These are phyloP conservation scores for Petrosia ficiformis DNA, from an alignment of 37 sponge, comb jelly and placozoan species.

Conservation along the genomic window DNA sequence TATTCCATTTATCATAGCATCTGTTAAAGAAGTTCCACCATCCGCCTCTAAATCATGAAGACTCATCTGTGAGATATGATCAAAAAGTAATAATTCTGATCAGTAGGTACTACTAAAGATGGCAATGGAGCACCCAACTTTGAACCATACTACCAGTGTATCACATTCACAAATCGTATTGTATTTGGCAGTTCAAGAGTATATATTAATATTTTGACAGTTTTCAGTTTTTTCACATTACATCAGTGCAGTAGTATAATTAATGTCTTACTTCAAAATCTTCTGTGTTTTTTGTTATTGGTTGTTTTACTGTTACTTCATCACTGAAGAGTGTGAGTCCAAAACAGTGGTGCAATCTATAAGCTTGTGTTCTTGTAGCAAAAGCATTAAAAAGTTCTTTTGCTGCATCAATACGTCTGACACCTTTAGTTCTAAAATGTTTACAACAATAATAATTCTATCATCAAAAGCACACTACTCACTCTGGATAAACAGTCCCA, in stretches of 20 bases:
- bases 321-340: constrained; percentile 5
- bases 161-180: too few species aligned
- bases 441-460: not conserved
- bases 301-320: not conserved
- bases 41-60: not conserved
- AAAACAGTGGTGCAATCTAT: constrained; percentile 1
- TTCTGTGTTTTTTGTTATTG: constrained; percentile 7
- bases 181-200: too few species aligned
- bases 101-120: too few species aligned
- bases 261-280: not conserved
- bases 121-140: too few species aligned
- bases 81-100: too few species aligned
- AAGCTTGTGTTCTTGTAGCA: constrained; percentile 6
- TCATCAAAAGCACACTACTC: not conserved
- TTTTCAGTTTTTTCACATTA: too few species aligned
- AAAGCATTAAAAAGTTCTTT: constrained; percentile 16
- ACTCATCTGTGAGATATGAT: too few species aligned
- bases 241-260: too few species aligned
- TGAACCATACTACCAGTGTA: too few species aligned
- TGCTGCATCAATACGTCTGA: not conserved
- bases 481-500: constrained; percentile 4
- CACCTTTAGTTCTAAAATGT: not conserved
- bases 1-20: constrained; percentile 12
- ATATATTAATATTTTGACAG: too few species aligned
- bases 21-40: not conserved